Conservation (phyloP, 2,113 vertebrate species). For the Sapajus apella region DNA sequence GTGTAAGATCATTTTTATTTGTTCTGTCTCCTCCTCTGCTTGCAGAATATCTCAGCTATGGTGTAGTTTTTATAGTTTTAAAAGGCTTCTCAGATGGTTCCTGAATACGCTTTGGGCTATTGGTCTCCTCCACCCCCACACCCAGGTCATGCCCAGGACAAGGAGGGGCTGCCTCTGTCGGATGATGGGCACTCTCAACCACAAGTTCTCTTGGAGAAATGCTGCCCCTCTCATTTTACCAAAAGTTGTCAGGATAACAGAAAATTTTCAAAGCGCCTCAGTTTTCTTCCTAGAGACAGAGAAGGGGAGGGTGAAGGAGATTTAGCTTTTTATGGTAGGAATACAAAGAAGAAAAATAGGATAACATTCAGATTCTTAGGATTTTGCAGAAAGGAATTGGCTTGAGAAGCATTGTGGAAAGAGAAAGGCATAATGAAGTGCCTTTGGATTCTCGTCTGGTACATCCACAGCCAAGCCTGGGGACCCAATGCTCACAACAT, state of each 20-base stretch:
- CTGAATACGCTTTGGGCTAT: neutral
- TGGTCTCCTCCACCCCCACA: neutral
- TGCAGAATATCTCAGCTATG: neutral
- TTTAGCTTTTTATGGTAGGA: neutral
- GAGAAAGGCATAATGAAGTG: neutral
- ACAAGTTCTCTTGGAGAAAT: neutral
- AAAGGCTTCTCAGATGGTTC: neutral
- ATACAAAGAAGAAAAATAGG: neutral
- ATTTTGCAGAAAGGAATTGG: neutral
- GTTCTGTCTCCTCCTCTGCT: neutral
- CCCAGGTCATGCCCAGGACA: no score
- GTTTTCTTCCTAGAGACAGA: neutral
- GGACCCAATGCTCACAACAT: rapidly evolving
- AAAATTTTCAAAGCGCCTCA: neutral
- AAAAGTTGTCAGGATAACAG: neutral
- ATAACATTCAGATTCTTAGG: neutral
- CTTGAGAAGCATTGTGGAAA: neutral
- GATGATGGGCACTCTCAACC: neutral
- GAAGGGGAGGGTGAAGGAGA: neutral
- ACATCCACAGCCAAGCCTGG: neutral
- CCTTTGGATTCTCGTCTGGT: neutral
- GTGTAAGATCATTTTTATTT: neutral
- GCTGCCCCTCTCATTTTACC: neutral
- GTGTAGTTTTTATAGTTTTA: neutral
- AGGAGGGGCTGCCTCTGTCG: neutral